Base-by-base conservation (phyloP, 2,113 vertebrate species). In the Paracanthobrama guichenoti region DNA sequence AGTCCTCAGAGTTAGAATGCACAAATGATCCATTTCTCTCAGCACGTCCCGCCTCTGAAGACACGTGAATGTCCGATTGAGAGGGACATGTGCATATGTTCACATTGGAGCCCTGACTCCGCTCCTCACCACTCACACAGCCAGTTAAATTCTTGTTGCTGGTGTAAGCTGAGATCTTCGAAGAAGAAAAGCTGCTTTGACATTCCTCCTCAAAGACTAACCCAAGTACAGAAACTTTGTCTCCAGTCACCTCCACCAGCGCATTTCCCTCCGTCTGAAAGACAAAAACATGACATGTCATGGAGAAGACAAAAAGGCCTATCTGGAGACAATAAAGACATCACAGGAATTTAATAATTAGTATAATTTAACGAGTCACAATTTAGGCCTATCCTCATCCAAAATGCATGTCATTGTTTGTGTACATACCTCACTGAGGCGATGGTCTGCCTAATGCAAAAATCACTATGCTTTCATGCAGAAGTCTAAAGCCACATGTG, bases 341-440 rank as follows among this genome's bases (percentile, higher is more conserved):
- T 5, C 55, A 42, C 5, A 62, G 55, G 9, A 44, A 42, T 1
- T n/a, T 6, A 24, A 79, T 6, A 42, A 26, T 26, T 44, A n/a
- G 69, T 13, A 72, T 72, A 2, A 72, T 72, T 44, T 14, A 11
- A 44, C 12, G 46, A 83, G 20, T 10, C 66, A 16, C 42, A 75
- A 22, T 48, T 62, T 22, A 22, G 12, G 44, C 18, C 26, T 48
- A 48, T 73, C 6, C 4, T 31, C 12, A 6, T 31, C 26, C 28
- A n/a, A 35, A 59, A 26, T 46, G 35, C 12, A 73, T 26, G n/a
- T 24, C n/a, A 28, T 24, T 77, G 9, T 84, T 72, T 55, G 39
- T 72, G 60, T 75, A 94, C 92, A 55, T 93, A 94, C 94, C 94
- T 93, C 91, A 86, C 84, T 86, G 81, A 84, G 28, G 73, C 88